Evolutionary conservation across 2,797 vertebrate genomes (phyloP), one percentile per base, ranked within the genome.

Genomic region (Ctenosaura bakeri): DNA sequence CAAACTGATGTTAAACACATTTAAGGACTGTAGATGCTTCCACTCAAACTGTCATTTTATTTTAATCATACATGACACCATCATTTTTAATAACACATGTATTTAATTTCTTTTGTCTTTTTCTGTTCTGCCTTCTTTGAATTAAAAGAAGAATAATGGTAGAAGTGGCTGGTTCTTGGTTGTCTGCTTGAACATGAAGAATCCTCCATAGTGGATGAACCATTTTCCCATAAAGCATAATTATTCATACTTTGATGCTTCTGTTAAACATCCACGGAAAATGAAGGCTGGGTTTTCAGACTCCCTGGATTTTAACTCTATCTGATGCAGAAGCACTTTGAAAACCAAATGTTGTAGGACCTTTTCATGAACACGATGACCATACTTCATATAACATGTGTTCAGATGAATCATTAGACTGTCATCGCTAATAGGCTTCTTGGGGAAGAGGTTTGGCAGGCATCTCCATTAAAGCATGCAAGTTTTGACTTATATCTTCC

Each of bases 361-460:
- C 3, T 87, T 87, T 92, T 46, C 32, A 38, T 59, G 6, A 77
- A 24, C 79, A 93, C 92, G 90, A 2, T 1, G 90, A 8, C 35
- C 38, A 50, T 84, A 73, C 50, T 71, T 92, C 86, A 87, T 83
- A 84, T 76, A 56, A 64, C 0, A 38, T 8, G 0, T 38, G 38
- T 0, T 92, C 4, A 80, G 89, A 91, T 62, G 0, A 91, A 90
- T 92, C 12, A 89, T 84, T 92, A 88, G 35, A 76, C 85, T 83
- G 20, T 85, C 7, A 87, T 83, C 8, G 71, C 5, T 87, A 88
- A 88, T 52, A 46, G 10, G 1, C 91, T 92, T 14, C 64, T 38
- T 85, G 3, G 0, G 74, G 4, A 87, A 64, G 62, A 95, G 88
- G 84, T 26, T 6, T 3, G 89, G 16, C 29, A 71, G 46, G 91